Evolutionary conservation across 1,140 invertebrate genomes (phyloP).

Genomic region (Eumeta japonica): DNA sequence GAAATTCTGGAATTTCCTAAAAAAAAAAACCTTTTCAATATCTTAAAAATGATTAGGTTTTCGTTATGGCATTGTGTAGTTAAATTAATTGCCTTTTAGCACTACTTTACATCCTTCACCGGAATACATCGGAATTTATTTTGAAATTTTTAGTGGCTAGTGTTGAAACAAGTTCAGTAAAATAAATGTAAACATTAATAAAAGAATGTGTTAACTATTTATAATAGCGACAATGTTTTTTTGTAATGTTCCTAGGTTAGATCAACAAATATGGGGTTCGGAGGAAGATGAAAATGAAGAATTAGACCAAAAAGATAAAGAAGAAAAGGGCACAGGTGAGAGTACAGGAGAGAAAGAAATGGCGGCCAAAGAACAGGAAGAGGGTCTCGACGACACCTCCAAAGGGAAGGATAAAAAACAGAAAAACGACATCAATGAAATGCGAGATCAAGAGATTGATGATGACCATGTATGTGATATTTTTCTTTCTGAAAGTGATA

Average conservation of each 20-base stretch:
- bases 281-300: slow-evolving; percentile 69
- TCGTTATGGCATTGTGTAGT: too few relatives aligned
- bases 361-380: slow-evolving; percentile 70
- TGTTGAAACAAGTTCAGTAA: too few relatives aligned
- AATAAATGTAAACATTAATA: too few relatives aligned
- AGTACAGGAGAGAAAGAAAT: slow-evolving; percentile 64
- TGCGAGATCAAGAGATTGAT: slow-evolving; percentile 75
- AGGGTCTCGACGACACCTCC: slow-evolving; percentile 64
- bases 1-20: too few relatives aligned
- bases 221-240: too few relatives aligned
- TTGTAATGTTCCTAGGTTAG: slow-evolving; percentile 45
- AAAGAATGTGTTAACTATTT: too few relatives aligned
- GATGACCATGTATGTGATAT: slow-evolving; percentile 67
- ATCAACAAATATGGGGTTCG: slow-evolving; percentile 87
- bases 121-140: too few relatives aligned
- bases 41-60: too few relatives aligned
- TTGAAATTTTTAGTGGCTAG: too few relatives aligned
- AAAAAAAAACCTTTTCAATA: too few relatives aligned
- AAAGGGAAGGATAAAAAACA: slow-evolving; percentile 61
- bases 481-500: background rate
- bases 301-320: slow-evolving; percentile 63
- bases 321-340: slow-evolving; percentile 55
- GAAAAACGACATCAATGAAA: slow-evolving; percentile 73
- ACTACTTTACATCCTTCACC: too few relatives aligned
- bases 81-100: too few relatives aligned